Percentiles rank a stretch among this genome's conserved stretches.
phyloP scores from a whole-genome alignment of 1,140 invertebrate genomes.

The Hyphantria cunea region DNA sequence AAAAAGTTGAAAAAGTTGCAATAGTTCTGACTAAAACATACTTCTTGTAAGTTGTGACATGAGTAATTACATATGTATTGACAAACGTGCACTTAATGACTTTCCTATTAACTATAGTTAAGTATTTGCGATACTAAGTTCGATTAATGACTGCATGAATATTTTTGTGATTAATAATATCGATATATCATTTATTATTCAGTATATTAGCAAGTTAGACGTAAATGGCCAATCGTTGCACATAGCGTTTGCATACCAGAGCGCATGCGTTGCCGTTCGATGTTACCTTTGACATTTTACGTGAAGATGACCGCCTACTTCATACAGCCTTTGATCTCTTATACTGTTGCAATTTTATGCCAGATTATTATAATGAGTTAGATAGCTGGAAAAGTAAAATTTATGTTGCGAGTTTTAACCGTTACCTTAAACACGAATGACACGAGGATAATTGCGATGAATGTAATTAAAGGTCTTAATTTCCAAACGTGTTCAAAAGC shows the following conservation, averaged over 20 bases:
- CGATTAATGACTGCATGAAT: neutral
- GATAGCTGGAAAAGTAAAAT: slow-evolving; percentile 50
- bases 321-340: slow-evolving; percentile 66
- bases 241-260: slow-evolving; percentile 49
- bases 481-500: slow-evolving; percentile 6
- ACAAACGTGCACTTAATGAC: neutral
- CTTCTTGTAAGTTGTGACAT: too few relatives aligned
- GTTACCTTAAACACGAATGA: slow-evolving; percentile 34
- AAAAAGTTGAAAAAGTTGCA: too few relatives aligned
- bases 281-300: slow-evolving; percentile 63
- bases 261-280: slow-evolving; percentile 33
- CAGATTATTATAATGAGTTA: slow-evolving; percentile 45
- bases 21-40: too few relatives aligned
- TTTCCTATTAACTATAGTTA: neutral
- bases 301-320: slow-evolving; percentile 63
- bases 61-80: too few relatives aligned
- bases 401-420: slow-evolving; percentile 33
- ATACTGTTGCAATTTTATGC: slow-evolving; percentile 63
- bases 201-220: slow-evolving; percentile 29
- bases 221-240: slow-evolving; percentile 43
- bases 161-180: slow-evolving; percentile 13
- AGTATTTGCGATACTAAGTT: neutral
- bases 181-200: slow-evolving; percentile 35
- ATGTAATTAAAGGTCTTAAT: slow-evolving; percentile 36
- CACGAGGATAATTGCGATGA: slow-evolving; percentile 38